Conservation (phyloP, 2,888 invertebrate species). For the Cryptus armator region DNA sequence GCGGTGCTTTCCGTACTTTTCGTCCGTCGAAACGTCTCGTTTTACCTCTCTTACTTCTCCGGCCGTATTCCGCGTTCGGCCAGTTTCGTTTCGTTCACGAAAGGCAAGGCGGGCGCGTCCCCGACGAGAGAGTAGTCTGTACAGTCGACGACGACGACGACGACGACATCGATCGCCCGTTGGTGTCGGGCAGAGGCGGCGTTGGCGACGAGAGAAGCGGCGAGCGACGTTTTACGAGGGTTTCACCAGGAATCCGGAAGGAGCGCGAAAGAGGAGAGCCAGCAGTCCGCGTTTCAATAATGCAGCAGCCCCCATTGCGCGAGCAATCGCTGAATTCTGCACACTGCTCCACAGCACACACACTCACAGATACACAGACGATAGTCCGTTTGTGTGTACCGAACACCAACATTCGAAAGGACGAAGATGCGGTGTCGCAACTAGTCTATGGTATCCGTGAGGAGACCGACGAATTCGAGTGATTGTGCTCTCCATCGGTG, state of each 20-base stretch:
- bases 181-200: constrained; percentile 55
- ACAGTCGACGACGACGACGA: constrained; percentile 43
- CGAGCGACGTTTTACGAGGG: constrained; percentile 65
- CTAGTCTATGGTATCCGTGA: constrained; percentile 11
- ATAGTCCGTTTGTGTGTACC: not conserved
- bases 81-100: constrained; percentile 36
- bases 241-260: constrained; percentile 66
- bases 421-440: constrained; percentile 46
- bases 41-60: constrained; percentile 17
- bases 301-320: constrained; percentile 43
- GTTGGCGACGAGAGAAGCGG: constrained; percentile 54
- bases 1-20: constrained; percentile 38
- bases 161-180: constrained; percentile 67
- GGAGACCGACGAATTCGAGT: constrained; percentile 33
- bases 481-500: constrained; percentile 35
- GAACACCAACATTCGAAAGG: constrained; percentile 15
- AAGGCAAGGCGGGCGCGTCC: constrained; percentile 30
- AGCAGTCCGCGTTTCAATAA: constrained; percentile 62
- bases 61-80: constrained; percentile 47
- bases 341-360: not conserved
- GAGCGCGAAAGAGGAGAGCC: constrained; percentile 60
- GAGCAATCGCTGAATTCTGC: constrained; percentile 16
- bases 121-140: constrained; percentile 42
- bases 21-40: constrained; percentile 17
- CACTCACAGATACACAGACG: not conserved